phyloP scores from a whole-genome alignment of 2,888 invertebrate species.

The Heteromurus nitidus region DNA sequence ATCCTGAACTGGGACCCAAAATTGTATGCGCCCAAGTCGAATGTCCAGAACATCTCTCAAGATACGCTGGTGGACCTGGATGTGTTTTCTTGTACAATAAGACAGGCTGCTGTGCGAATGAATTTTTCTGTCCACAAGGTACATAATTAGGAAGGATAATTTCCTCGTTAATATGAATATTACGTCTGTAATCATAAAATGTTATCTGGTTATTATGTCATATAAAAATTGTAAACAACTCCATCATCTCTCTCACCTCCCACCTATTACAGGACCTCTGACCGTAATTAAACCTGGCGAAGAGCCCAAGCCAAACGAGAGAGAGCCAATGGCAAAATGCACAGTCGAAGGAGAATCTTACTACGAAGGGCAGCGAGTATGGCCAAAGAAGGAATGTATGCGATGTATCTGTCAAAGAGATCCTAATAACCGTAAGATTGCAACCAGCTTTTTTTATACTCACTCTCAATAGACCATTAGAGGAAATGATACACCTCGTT shows the following conservation, averaged over 20 bases:
- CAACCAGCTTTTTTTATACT: background rate
- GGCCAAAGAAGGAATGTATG: constrained; percentile 68
- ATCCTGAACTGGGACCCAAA: constrained; percentile 35
- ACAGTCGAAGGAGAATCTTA: constrained; percentile 66
- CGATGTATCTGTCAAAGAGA: constrained; percentile 68
- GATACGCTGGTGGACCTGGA: constrained; percentile 62
- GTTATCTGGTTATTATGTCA: too few species aligned
- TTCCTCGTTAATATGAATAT: too few species aligned
- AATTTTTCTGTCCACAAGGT: constrained; percentile 71
- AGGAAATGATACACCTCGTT: background rate
- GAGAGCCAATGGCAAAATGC: constrained; percentile 54
- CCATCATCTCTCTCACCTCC: too few species aligned
- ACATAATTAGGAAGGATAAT: too few species aligned
- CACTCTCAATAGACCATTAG: background rate
- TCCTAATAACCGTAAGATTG: constrained; percentile 31
- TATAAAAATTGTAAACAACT: too few species aligned
- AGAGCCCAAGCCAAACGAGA: background rate
- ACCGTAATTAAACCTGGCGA: constrained; percentile 51
- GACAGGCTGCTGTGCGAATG: constrained; percentile 71
- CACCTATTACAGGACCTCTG: too few species aligned
- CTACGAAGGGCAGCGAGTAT: constrained; percentile 69
- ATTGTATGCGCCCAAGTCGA: constrained; percentile 72
- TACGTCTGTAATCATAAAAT: too few species aligned
- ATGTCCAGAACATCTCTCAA: constrained; percentile 69
- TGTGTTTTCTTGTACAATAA: constrained; percentile 70